Evolutionary conservation across 2,888 invertebrate genomes (phyloP).

Genomic region (Timema podura): DNA sequence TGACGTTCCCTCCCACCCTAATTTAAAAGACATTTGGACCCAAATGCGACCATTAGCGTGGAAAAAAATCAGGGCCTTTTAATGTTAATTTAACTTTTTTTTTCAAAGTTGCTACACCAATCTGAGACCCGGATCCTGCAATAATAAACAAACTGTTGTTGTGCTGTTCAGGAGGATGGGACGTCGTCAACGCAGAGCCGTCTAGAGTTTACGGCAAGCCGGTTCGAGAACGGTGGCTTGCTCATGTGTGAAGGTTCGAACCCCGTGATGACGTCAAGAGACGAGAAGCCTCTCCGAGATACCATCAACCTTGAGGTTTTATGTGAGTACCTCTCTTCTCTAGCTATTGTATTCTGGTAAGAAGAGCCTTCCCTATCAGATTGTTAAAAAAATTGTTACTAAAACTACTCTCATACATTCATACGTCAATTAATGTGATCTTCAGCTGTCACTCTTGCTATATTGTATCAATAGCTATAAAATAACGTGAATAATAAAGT

Average conservation of each 20-base stretch:
- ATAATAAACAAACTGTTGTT: not conserved
- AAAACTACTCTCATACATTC: too few relatives aligned
- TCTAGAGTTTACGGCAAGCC: conserved; percentile 72
- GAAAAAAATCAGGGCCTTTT: too few relatives aligned
- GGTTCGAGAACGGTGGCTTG: conserved; percentile 73
- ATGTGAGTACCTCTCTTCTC: conserved; percentile 64
- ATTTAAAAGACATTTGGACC: too few relatives aligned
- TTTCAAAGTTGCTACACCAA: too few relatives aligned
- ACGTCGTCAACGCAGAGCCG: conserved; percentile 77
- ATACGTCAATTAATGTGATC: too few relatives aligned
- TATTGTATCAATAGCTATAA: too few relatives aligned
- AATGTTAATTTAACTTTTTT: too few relatives aligned
- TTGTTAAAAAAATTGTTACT: not conserved
- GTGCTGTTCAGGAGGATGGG: conserved; percentile 61
- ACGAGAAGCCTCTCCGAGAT: conserved; percentile 70
- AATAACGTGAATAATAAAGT: too few relatives aligned
- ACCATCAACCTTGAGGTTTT: conserved; percentile 72
- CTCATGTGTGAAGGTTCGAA: conserved; percentile 81
- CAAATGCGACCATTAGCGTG: too few relatives aligned
- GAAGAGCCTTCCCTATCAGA: not conserved
- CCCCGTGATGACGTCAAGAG: conserved; percentile 67
- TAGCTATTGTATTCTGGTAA: not conserved
- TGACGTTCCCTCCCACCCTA: too few relatives aligned
- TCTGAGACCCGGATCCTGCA: too few relatives aligned
- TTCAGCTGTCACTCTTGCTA: too few relatives aligned